Conservation (phyloP, 2,113 vertebrate genomes). For the Salminus brasiliensis region DNA sequence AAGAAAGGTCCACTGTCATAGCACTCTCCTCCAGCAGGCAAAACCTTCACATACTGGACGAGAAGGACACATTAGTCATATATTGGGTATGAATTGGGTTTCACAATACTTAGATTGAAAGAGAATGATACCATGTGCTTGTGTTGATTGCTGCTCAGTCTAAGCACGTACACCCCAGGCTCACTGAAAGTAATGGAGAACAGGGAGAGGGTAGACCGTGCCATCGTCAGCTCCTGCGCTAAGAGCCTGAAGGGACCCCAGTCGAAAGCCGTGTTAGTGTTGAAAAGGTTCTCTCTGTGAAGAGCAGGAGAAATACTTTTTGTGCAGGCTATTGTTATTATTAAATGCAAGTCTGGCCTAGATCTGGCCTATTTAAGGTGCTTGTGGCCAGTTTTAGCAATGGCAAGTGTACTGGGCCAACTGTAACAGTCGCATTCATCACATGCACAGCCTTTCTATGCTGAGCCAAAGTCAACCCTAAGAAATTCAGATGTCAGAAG, state of each 20-base stretch:
- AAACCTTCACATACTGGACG: constrained; percentile 80
- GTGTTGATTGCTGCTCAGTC: constrained; percentile 80
- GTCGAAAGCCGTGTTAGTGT: constrained; percentile 84
- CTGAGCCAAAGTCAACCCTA: no score
- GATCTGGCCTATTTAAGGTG: no score
- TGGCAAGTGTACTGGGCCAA: no score
- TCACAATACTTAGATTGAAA: neutral
- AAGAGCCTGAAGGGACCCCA: constrained; percentile 85
- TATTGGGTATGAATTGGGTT: neutral
- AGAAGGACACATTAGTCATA: neutral
- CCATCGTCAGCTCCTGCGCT: constrained; percentile 69
- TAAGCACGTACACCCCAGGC: constrained; percentile 84
- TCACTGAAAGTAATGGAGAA: constrained; percentile 80
- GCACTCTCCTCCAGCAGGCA: constrained; percentile 81
- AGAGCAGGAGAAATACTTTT: neutral
- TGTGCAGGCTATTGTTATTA: no score
- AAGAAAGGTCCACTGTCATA: constrained; percentile 84
- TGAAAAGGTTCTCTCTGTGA: constrained; percentile 85
- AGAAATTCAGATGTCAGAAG: no score
- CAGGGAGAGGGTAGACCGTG: constrained; percentile 62
- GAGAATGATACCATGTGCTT: constrained; percentile 79
- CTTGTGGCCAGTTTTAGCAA: no score
- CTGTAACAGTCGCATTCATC: no score
- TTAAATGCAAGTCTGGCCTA: no score
- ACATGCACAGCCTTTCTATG: no score